These are phyloP conservation scores for Muscicapa striata DNA, from an alignment of 2,797 vertebrate species.

Conservation along the genomic window DNA sequence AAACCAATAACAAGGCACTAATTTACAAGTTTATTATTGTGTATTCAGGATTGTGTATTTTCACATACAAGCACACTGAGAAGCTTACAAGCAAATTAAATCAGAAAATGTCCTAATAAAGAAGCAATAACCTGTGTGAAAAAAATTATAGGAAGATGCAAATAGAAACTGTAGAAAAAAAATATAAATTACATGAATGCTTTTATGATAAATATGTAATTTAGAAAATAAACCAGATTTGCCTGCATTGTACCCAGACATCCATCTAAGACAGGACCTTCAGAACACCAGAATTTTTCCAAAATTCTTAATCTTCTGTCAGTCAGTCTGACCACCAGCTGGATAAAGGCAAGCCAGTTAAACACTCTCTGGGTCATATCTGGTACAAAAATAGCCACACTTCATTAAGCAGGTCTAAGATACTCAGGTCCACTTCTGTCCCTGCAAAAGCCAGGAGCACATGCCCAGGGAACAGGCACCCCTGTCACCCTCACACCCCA, in stretches of 20 bases:
- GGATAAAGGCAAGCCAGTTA: slow-evolving; percentile 8
- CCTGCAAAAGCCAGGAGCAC: not conserved
- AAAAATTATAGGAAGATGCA: not conserved
- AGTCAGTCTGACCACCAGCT: not conserved
- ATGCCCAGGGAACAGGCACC: not conserved
- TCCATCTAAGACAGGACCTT: not conserved
- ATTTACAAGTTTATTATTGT: not conserved
- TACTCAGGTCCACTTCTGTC: not conserved
- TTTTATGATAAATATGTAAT: not conserved
- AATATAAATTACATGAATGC: not conserved
- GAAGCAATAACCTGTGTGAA: not conserved
- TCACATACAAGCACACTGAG: not conserved
- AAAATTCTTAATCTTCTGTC: not conserved
- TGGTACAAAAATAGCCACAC: not conserved
- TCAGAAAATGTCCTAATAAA: not conserved
- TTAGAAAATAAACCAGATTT: not conserved
- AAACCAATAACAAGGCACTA: not conserved
- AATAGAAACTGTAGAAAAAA: not conserved
- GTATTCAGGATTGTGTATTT: not conserved
- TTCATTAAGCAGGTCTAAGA: not conserved
- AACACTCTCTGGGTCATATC: not conserved
- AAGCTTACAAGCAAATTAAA: not conserved
- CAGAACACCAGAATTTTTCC: not conserved
- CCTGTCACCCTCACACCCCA: not conserved
- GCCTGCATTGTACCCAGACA: not conserved